Evolutionary conservation across 53 echinoderm and acorn worm species (phyloP), one percentile per base, ranked within the genome.

Genomic region (Arbacia lixula): DNA sequence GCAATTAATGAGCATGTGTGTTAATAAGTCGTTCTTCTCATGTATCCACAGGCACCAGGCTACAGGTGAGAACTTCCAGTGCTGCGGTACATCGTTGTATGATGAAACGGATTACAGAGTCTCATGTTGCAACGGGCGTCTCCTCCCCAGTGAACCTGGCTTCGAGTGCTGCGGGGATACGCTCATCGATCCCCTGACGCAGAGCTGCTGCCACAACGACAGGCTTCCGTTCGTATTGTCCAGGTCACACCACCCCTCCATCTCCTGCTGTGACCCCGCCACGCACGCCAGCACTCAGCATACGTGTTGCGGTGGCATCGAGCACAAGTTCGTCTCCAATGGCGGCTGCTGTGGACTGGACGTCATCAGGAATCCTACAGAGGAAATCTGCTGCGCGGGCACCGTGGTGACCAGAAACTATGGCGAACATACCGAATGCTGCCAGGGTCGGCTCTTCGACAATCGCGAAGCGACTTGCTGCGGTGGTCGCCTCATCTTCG

Each of bases 351-450:
- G 91, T 49, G 91, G 91, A 10, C 41, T 52, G 19, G 87, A 60
- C 36, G 53, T 88, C 42, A 66, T 91, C 22, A 12, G 89, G 26
- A 52, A 89, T 80, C 37, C 87, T 0, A 62, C 80, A 26, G 72
- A 85, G 53, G 87, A 94, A 46, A 78, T 89, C 33, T 94, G 91
- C 80, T 94, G 94, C 28, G 87, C 67, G 6, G 91, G 88, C 22
- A 30, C 12, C 2, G 55, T 87, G 17, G 25, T 61, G 43, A 19
- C 82, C 8, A 81, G 17, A 34, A 19, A 17, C 16, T 3, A 17
- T 4, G 89, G 89, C 4, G 28, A 77, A 1, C 38, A 78, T 52
- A 39, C 79, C 28, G 41, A 60, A 22, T 89, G 89, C 85, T 89
- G 89, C 43, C 52, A 51, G 3, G 42, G 69, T 33, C 43, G 43